Conservation (phyloP, 92 coral and sea anemone species). For the Zoanthus solanderi region DNA sequence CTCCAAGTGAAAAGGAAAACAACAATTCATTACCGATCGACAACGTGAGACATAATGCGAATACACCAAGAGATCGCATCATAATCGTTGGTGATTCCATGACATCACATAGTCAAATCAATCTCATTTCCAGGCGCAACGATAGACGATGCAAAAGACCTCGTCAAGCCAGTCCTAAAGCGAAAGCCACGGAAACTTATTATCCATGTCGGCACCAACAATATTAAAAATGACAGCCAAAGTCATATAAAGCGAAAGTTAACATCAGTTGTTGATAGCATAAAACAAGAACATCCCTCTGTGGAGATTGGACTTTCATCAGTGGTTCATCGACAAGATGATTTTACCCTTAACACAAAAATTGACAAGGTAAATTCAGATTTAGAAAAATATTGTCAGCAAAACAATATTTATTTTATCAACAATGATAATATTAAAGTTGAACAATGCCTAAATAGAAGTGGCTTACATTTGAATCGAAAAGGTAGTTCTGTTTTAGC, state of each 20-base stretch:
- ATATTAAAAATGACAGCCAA: not conserved
- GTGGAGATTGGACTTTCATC: not conserved
- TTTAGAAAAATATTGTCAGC: too few species aligned
- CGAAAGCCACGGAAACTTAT: not conserved
- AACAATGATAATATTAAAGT: too few species aligned
- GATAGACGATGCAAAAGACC: slow-evolving; percentile 17
- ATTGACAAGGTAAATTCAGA: too few species aligned
- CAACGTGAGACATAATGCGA: not conserved
- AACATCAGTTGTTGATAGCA: not conserved
- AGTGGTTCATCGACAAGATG: too few species aligned
- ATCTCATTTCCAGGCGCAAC: slow-evolving; percentile 25
- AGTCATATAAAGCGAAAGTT: not conserved
- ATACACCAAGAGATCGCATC: not conserved
- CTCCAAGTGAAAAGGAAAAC: not conserved
- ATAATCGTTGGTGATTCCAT: slow-evolving; percentile 29
- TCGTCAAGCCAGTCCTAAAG: slow-evolving; percentile 18
- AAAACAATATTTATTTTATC: too few species aligned
- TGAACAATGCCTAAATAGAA: not conserved
- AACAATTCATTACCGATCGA: not conserved
- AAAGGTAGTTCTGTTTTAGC: too few species aligned
- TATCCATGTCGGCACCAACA: not conserved
- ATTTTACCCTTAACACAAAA: too few species aligned
- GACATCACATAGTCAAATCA: not conserved
- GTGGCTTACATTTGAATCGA: too few species aligned
- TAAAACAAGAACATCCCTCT: not conserved